Conservation (phyloP, 2,797 vertebrate genomes). For the Melopsittacus undulatus region DNA sequence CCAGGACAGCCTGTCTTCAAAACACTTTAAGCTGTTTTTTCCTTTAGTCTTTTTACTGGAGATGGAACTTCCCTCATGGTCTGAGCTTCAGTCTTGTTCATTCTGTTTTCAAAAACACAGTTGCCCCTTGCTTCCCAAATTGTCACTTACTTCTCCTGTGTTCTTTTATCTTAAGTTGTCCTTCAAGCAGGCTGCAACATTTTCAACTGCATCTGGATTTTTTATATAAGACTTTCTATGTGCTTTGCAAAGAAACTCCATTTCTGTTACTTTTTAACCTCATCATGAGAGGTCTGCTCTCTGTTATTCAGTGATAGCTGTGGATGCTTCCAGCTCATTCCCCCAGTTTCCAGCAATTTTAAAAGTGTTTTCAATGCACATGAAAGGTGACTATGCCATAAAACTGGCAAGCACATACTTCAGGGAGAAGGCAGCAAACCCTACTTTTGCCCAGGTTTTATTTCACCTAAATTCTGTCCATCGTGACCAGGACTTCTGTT, state of each 20-base stretch:
- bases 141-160: fast-evolving
- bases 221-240: fast-evolving
- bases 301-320: neutral
- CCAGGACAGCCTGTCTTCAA: neutral
- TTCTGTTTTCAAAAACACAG: neutral
- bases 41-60: neutral
- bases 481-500: neutral
- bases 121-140: neutral
- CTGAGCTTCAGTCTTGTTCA: neutral
- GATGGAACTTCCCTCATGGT: neutral
- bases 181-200: neutral
- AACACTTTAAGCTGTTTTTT: neutral
- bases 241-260: neutral
- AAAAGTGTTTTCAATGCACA: neutral
- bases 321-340: neutral
- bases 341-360: neutral
- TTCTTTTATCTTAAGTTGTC: neutral
- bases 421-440: neutral
- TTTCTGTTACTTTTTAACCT: neutral
- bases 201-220: neutral
- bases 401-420: neutral
- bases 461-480: neutral
- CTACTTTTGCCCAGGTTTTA: neutral
- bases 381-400: neutral
- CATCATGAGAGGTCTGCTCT: neutral